A percentile compares a stretch with the other conserved stretches of the same genome.
Evolutionary conservation across 2,888 invertebrate species (phyloP).

Genomic region (Cordilura impudica): DNA sequence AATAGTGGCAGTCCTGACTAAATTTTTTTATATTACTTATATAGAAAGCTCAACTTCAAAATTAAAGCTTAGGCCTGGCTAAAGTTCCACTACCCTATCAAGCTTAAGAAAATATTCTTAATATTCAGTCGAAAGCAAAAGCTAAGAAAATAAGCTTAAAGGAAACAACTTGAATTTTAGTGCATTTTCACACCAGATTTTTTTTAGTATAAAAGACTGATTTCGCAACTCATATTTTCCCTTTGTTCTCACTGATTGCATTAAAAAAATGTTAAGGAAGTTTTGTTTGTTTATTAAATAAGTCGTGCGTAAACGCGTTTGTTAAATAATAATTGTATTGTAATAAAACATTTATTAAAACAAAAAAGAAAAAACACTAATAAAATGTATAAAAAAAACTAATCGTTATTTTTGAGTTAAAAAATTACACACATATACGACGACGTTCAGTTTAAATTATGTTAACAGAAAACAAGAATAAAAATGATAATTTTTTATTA

Average conservation of each 20-base stretch:
- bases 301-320: constrained; percentile 48
- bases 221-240: constrained; percentile 24
- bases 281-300: constrained; percentile 17
- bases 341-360: constrained; percentile 39
- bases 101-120: too few relatives aligned
- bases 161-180: too few relatives aligned
- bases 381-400: constrained; percentile 29
- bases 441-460: constrained; percentile 67
- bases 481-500: constrained; percentile 7
- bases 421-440: constrained; percentile 75
- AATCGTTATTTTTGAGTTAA: constrained; percentile 44
- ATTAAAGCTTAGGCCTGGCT: too few relatives aligned
- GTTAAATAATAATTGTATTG: constrained; percentile 13
- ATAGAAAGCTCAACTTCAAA: too few relatives aligned
- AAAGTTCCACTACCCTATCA: too few relatives aligned
- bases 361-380: constrained; percentile 34
- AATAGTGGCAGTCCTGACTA: too few relatives aligned
- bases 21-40: too few relatives aligned
- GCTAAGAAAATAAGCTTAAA: too few relatives aligned
- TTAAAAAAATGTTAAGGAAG: background rate
- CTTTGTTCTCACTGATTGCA: background rate
- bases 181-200: too few relatives aligned
- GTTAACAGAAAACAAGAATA: constrained; percentile 58
- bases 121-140: too few relatives aligned
- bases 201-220: too few relatives aligned